phyloP scores from a whole-genome alignment of 2,888 invertebrate genomes.

The Alsophila aescularia region DNA sequence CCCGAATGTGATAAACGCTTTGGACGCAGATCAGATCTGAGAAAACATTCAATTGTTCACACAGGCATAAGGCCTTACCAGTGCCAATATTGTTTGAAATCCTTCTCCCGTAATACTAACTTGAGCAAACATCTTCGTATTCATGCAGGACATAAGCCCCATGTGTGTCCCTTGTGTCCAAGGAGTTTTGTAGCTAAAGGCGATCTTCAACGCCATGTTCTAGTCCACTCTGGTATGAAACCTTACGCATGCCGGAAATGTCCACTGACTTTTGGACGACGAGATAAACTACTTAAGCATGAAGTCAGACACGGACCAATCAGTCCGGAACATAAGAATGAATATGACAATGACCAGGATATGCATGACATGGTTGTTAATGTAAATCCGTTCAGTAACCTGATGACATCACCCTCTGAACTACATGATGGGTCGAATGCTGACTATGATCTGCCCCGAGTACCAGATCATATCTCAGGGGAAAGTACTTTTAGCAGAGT shows the following conservation, averaged over 20 bases:
- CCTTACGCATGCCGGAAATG: slow-evolving; percentile 88
- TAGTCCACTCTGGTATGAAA: slow-evolving; percentile 87
- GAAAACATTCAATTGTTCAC: slow-evolving; percentile 90
- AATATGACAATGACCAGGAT: slow-evolving; percentile 64
- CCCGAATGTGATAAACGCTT: slow-evolving; percentile 88
- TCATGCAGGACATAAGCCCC: slow-evolving; percentile 88
- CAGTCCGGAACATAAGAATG: slow-evolving; percentile 56
- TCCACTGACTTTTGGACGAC: slow-evolving; percentile 86
- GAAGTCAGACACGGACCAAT: slow-evolving; percentile 85
- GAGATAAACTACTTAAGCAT: slow-evolving; percentile 88
- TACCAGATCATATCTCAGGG: slow-evolving; percentile 81
- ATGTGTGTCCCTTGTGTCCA: slow-evolving; percentile 89
- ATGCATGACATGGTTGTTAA: slow-evolving; percentile 85
- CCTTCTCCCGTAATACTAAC: slow-evolving; percentile 91
- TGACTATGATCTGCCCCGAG: slow-evolving; percentile 77
- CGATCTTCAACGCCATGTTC: slow-evolving; percentile 87
- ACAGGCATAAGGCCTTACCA: slow-evolving; percentile 90
- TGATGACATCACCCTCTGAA: slow-evolving; percentile 73
- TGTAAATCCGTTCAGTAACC: slow-evolving; percentile 84
- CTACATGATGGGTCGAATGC: slow-evolving; percentile 55
- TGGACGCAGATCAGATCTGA: slow-evolving; percentile 87
- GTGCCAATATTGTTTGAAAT: slow-evolving; percentile 89
- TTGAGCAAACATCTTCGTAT: slow-evolving; percentile 90
- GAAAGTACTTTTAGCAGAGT: slow-evolving; percentile 75
- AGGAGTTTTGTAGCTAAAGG: slow-evolving; percentile 88